Evolutionary conservation across 2,113 vertebrate genomes (phyloP), one percentile per base, ranked within the genome.

Genomic region (Paramisgurnus dabryanus): DNA sequence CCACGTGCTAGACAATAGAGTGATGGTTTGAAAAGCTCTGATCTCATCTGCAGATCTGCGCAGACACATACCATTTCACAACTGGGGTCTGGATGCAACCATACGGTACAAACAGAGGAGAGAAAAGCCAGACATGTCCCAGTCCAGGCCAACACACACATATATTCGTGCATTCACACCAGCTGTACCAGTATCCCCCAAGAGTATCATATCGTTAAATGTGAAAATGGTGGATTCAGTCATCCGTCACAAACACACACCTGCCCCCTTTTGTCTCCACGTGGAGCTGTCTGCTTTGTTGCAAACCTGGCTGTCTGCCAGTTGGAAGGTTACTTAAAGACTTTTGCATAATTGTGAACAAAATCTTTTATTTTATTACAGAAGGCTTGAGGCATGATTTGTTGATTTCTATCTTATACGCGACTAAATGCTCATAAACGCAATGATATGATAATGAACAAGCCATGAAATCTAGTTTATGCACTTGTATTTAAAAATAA

Each of bases 1-100:
- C 34, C 7, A 82, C 12, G 61, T 50, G 63, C 72, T 74, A 78
- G 66, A 65, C 55, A 73, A 67, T 1, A 50, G 50, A 61, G 43
- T 78, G 55, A 80, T 67, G 86, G 86, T 89, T 76, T 53, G 34
- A 77, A 84, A 87, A 90, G 86, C 84, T 89, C 81, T 88, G 80
- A 89, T 84, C 89, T 90, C 77, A 86, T 84, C 65, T 47, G 63
- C 67, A 78, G 85, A 89, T 69, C 27, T 34, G 27, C 27, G 27
- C 27, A 34, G 27, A 49, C 45, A 86, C 80, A 90, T 85, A 81
- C 80, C 1, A 60, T 72, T 82, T 89, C 85, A 86, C 86, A 91
- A 45, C 63, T 40, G 85, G 68, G 78, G 63, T 77, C 65, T 80
- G 71, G 82, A 12, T 60, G 22, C 41, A 80, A 80, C 73, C 47